Evolutionary conservation across 2,113 vertebrate species (phyloP).

Genomic region (Micromys minutus): DNA sequence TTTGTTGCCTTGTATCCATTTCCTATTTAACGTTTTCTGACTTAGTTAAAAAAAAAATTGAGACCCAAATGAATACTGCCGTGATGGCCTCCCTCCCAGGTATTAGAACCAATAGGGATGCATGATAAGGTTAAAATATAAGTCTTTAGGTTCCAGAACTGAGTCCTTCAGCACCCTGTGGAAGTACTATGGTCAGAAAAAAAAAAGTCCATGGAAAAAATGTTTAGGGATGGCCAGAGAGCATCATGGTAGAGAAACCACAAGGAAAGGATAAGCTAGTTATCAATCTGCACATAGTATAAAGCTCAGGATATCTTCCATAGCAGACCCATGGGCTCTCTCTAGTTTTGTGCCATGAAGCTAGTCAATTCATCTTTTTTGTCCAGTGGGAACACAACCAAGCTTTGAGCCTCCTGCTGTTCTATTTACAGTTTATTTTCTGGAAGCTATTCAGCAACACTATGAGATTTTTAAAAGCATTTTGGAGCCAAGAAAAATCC

Average conservation of each 20-base stretch:
- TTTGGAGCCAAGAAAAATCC: not conserved
- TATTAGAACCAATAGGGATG: not conserved
- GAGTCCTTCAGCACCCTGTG: not conserved
- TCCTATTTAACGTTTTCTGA: not conserved
- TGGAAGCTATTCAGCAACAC: not conserved
- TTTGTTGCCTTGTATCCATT: not conserved
- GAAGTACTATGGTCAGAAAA: not conserved
- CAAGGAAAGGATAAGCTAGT: fast-evolving
- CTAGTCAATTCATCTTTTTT: not conserved
- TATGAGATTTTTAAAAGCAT: not conserved
- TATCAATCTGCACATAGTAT: not conserved
- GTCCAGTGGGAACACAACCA: not conserved
- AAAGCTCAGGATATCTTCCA: not conserved
- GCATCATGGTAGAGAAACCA: too few species aligned
- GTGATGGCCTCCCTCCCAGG: not conserved
- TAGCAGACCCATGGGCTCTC: too few species aligned
- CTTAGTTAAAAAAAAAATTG: not conserved
- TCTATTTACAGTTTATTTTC: not conserved
- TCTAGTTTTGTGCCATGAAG: not conserved
- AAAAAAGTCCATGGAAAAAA: too few species aligned
- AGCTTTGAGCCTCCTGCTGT: not conserved
- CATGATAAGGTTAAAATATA: not conserved
- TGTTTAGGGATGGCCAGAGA: not conserved
- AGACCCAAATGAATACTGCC: not conserved
- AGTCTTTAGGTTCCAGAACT: not conserved